These are phyloP conservation scores for Danio rerio DNA, from an alignment of 2,113 vertebrate species.

Conservation along the genomic window DNA sequence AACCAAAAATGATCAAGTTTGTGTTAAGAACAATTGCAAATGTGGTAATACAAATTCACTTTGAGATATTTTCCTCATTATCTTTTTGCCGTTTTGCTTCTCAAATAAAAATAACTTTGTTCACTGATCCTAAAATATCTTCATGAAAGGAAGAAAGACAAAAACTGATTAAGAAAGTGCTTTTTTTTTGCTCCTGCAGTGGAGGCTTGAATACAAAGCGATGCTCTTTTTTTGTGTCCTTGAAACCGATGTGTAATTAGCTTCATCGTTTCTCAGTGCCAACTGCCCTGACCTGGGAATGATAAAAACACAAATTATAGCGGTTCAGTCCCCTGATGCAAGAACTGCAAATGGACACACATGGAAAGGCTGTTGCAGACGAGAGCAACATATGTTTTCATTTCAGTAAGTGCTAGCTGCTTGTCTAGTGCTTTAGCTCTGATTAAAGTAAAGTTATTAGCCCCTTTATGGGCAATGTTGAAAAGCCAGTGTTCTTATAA, in stretches of 20 bases:
- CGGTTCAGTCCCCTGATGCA: background rate
- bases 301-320: conserved; percentile 38
- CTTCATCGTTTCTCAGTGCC: conserved; percentile 66
- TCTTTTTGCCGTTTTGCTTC: no score
- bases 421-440: conserved; percentile 47
- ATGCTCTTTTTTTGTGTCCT: conserved; percentile 46
- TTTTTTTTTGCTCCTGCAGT: background rate
- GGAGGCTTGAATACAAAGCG: background rate
- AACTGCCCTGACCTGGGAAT: conserved; percentile 66
- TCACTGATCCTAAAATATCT: no score
- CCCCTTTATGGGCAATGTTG: conserved; percentile 4
- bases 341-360: conserved; percentile 33
- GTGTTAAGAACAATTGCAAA: no score
- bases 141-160: no score
- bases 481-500: conserved; percentile 7
- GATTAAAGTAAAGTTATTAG: conserved; percentile 46
- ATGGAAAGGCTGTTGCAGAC: conserved; percentile 19
- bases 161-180: no score
- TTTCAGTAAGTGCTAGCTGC: conserved; percentile 49
- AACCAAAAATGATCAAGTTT: no score
- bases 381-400: conserved; percentile 40
- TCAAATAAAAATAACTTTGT: no score
- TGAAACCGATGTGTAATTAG: conserved; percentile 56
- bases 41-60: no score
- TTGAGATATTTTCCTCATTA: no score